Percentiles rank a stretch among this genome's conserved stretches.
Evolutionary conservation across 2,797 vertebrate genomes (phyloP).

Genomic region (Lepidocolaptes lacrymiger): DNA sequence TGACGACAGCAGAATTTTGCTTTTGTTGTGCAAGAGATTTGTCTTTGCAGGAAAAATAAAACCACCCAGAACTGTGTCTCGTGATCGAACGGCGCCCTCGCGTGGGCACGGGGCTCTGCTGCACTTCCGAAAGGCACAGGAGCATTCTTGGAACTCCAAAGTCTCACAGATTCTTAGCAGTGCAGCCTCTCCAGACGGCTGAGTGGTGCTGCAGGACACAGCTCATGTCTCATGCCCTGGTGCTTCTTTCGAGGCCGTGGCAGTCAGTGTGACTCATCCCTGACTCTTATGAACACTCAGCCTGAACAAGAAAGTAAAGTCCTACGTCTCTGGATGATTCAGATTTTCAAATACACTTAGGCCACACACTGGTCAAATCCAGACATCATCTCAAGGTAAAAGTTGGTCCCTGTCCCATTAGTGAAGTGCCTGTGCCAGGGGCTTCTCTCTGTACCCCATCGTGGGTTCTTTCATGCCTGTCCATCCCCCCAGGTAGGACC

Average conservation of each 20-base stretch:
- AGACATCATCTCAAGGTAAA: not conserved
- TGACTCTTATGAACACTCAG: not conserved
- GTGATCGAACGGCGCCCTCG: conserved; percentile 49
- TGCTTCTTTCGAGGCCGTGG: not conserved
- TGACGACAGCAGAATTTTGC: conserved; percentile 21
- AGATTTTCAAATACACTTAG: not conserved
- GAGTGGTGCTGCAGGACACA: not conserved
- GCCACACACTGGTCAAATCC: not conserved
- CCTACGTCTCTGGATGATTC: not conserved
- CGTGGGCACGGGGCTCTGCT: not conserved
- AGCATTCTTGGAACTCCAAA: accelerated
- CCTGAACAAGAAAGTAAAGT: not conserved
- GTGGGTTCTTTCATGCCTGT: not conserved
- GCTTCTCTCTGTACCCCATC: accelerated
- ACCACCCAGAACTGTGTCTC: not conserved
- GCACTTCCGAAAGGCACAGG: not conserved
- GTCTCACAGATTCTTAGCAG: not conserved
- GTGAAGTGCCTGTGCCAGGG: not conserved
- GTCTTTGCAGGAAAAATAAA: not conserved
- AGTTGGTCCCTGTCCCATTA: not conserved
- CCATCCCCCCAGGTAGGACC: not conserved
- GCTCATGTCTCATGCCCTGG: not conserved
- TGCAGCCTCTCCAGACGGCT: not conserved
- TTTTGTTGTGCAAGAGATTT: not conserved
- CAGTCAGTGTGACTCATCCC: not conserved